Evolutionary conservation across 1,140 invertebrate genomes (phyloP), one percentile per base, ranked within the genome.

Genomic region (Prorops nasuta): DNA sequence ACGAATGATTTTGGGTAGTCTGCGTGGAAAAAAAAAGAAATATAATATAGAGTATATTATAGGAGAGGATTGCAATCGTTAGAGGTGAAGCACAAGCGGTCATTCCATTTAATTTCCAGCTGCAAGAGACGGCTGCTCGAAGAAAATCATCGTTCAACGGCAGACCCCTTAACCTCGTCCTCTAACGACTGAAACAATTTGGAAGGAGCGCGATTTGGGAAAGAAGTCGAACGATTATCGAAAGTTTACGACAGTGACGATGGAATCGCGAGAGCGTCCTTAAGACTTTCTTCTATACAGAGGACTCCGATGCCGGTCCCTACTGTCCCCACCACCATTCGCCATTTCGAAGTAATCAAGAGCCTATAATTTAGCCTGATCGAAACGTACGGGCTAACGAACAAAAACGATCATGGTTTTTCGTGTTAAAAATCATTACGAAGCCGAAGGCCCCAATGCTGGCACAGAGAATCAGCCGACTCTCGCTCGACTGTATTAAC

Each of bases 351-450:
- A 64, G 73, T 74, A 77, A 77, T 77, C 74, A 77, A 76, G 67
- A 68, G 67, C 68, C 74, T 77, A 77, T 77, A 77, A 77, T 77
- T 77, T 76, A 75, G 64, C 66, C 62, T 63, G 71, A 77, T 77
- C 74, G 74, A 75, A 73, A 70, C 56, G 58, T 63, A 68, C 57
- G 63, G 66, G 58, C 69, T 76, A 76, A 77, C 66, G 74, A 76
- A 76, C 74, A 74, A 76, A 75, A 77, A 76, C 75, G 66, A 67
- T 70, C 67, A 55, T 56, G 66, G 59, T 74, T 76, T 73, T 73
- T 76, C 73, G 64, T 71, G 66, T 72, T 74, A 71, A 72, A 75
- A 74, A 75, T 74, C 69, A 76, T 77, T 71, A 67, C 59, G 45
- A 28, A 17, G 51, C 38, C 28, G 19, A 20, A 7, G 51, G 21